phyloP scores from a whole-genome alignment of 2,888 invertebrate genomes.

The Nemapogon koenigi region DNA sequence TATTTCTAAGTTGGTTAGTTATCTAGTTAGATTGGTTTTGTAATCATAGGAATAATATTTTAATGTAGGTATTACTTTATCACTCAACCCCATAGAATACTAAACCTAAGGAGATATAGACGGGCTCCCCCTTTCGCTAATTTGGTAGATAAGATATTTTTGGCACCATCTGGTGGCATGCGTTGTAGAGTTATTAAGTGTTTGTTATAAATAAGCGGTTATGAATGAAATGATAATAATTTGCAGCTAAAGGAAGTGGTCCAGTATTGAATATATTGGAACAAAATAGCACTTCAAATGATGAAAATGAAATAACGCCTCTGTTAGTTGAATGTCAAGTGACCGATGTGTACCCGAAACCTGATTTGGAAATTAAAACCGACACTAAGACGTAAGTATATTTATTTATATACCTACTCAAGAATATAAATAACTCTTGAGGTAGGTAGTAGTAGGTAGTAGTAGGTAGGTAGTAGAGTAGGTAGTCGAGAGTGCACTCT shows the following conservation, averaged over 20 bases:
- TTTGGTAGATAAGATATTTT: too few relatives aligned
- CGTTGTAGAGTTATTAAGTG: too few relatives aligned
- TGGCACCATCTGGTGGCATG: too few relatives aligned
- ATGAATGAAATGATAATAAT: constrained; percentile 1
- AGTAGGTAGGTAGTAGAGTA: too few relatives aligned
- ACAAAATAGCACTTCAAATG: neutral
- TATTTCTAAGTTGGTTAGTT: too few relatives aligned
- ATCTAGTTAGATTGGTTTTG: too few relatives aligned
- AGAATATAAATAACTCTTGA: neutral
- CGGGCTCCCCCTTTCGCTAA: too few relatives aligned
- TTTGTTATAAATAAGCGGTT: too few relatives aligned
- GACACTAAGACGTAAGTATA: constrained; percentile 10
- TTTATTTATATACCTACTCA: neutral
- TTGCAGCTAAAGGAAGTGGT: constrained; percentile 36
- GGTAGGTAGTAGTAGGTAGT: neutral
- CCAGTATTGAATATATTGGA: constrained; percentile 36
- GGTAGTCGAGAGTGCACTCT: too few relatives aligned
- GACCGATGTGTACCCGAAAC: constrained; percentile 7
- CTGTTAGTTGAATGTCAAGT: constrained; percentile 8
- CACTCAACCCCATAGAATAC: too few relatives aligned
- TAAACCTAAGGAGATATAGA: too few relatives aligned
- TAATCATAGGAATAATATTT: too few relatives aligned
- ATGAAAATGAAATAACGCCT: constrained; percentile 6
- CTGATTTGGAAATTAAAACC: constrained; percentile 10
- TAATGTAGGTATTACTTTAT: neutral